Evolutionary conservation across 2,797 vertebrate genomes (phyloP), one percentile per base, ranked within the genome.

Genomic region (Halcyon leucocephala): DNA sequence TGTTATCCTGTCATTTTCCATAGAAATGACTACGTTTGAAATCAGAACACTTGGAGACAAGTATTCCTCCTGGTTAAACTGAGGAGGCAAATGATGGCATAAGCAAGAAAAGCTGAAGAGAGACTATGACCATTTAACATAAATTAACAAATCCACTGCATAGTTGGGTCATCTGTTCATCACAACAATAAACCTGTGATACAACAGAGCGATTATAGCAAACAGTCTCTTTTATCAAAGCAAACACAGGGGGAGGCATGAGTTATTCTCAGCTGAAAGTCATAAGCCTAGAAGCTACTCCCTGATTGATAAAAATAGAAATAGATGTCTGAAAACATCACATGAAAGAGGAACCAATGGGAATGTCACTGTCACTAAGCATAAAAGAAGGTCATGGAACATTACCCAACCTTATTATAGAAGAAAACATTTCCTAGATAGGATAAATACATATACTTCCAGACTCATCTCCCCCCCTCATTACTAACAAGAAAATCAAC

Each of bases 241-340:
- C 71, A 93, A 93, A 91, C 61, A 74, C 71, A 92, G 42, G 35
- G 7, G 3, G 57, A 70, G 61, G 69, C 28, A 91, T 91, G 58
- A 71, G 31, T 60, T 96, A 80, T 55, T 95, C 91, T 96, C 92
- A 96, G 93, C 82, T 92, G 90, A 90, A 97, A 93, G 94, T 91
- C 71, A 54, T 69, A 95, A 96, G 87, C 87, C 95, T 96, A 78
- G 80, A 87, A 96, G 89, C 80, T 86, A 92, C 58, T 87, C 86
- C 26, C 66, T 46, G 74, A 58, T 2, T 67, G 84, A 93, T 77
- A 94, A 92, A 96, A 96, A 95, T 65, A 94, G 71, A 97, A 96
- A 95, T 64, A 94, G 71, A 93, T 80, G 82, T 91, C 90, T 79
- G 74, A 94, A 95, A 96, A 77, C 77, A 97, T 95, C 80, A 90